A percentile compares a stretch with the other conserved stretches of the same genome.
Evolutionary conservation across 2,888 invertebrate genomes (phyloP).

Genomic region (Branchipolynoe longqiensis): DNA sequence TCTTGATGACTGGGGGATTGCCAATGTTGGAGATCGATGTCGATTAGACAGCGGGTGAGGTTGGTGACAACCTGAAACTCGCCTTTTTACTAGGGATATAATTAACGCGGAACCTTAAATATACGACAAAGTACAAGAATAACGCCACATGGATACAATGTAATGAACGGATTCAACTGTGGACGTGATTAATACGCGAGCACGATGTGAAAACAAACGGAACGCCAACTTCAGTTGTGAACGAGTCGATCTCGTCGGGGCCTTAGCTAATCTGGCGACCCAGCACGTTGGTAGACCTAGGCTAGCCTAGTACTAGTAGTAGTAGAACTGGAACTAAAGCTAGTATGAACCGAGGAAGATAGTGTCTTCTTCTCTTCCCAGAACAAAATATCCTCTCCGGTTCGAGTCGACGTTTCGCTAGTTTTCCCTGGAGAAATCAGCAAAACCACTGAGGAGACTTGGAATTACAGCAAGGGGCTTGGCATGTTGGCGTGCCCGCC

Average conservation of each 20-base stretch:
- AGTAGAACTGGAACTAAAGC: no score
- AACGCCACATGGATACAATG: conserved; percentile 15
- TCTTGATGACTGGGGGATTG: neutral
- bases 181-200: neutral
- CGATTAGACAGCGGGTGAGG: conserved; percentile 28
- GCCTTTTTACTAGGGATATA: conserved; percentile 6
- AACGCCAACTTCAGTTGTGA: conserved; percentile 5
- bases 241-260: conserved; percentile 12
- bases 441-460: no score
- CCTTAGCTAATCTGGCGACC: conserved; percentile 33
- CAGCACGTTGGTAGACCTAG: no score
- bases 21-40: conserved; percentile 14
- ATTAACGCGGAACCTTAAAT: neutral
- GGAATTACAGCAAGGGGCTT: neutral
- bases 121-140: conserved; percentile 1
- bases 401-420: no score
- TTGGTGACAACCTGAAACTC: conserved; percentile 44
- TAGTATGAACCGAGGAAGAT: no score
- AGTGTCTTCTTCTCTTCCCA: no score
- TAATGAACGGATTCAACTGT: neutral
- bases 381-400: no score
- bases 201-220: conserved; percentile 38
- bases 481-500: neutral
- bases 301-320: no score
- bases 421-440: no score